Base-by-base conservation (phyloP, 2,797 vertebrate species). In the Phylloscopus collybita region DNA sequence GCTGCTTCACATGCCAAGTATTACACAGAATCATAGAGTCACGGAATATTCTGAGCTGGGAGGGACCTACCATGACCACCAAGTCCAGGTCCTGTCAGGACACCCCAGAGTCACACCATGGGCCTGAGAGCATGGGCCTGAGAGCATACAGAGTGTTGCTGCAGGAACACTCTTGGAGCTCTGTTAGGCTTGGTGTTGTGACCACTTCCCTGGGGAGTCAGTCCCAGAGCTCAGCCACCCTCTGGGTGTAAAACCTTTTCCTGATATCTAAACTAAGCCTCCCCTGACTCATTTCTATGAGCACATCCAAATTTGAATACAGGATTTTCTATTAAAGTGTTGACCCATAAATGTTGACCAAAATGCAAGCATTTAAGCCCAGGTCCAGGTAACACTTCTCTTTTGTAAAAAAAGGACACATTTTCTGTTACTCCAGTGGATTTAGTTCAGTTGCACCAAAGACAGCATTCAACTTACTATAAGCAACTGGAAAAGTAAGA, bases 401-500 rank as follows among this genome's bases (percentile, higher is more conserved):
- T 82, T 92, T 79, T 60, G 6, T 25, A 32, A 65, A 78, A 38
- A 84, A 65, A 34, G 2, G 26, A 62, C 2, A 20, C 2, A 57
- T 85, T 64, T 86, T 72, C 32, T 69, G 13, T 75, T 79, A 47
- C 22, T 65, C 12, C 51, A 60, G 32, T 49, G 47, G 10, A 81
- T 80, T 92, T 62, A 78, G 30, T 54, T 65, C 36, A 78, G 34
- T 69, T 80, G 54, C 18, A 87, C 13, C 34, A 59, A 91, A 75
- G n/a, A 66, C 2, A 67, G 19, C 10, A 32, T 66, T 51, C 60
- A 66, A 57, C 16, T 82, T 88, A 69, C 40, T 67, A 56, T 9
- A 86, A 85, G 27, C 17, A 64, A 67, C 10, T 56, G 38, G 25
- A 88, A 91, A 92, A 84, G n/a, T 53, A 75, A 66, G 23, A 83